Percentiles rank a stretch among this genome's conserved stretches.
phyloP scores from a whole-genome alignment of 92 coral and sea anemone genomes.

The Heliopora coerulea region DNA sequence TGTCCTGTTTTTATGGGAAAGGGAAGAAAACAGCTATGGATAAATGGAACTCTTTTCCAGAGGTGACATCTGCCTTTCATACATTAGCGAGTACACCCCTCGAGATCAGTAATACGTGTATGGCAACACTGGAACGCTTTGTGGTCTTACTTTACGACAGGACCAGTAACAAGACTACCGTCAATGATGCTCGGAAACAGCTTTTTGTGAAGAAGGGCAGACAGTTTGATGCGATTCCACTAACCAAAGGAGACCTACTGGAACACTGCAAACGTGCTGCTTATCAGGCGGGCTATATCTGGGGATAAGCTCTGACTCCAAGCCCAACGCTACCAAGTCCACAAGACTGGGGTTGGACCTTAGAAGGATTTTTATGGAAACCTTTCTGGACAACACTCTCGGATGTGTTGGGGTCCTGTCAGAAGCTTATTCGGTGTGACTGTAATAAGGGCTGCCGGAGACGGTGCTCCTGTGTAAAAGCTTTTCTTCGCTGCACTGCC shows the following conservation, averaged over 20 bases:
- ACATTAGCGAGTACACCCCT: constrained; percentile 22
- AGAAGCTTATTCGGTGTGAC: constrained; percentile 31
- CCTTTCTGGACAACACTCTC: constrained; percentile 25
- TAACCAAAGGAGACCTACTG: constrained; percentile 46
- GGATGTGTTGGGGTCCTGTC: constrained; percentile 1
- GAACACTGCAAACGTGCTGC: constrained; percentile 59
- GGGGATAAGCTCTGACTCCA: constrained; percentile 49
- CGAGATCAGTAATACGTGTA: not conserved
- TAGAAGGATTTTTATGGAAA: too few species aligned
- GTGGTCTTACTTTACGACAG: constrained; percentile 50
- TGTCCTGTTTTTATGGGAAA: constrained; percentile 51
- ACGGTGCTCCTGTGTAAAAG: constrained; percentile 37
- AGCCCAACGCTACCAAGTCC: constrained; percentile 46
- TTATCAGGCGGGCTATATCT: constrained; percentile 53
- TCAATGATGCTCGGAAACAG: constrained; percentile 43
- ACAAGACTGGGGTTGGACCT: constrained; percentile 52
- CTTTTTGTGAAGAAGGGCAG: constrained; percentile 33
- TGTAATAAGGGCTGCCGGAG: constrained; percentile 42
- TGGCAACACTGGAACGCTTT: constrained; percentile 38
- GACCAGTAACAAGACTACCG: constrained; percentile 26
- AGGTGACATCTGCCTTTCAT: constrained; percentile 43
- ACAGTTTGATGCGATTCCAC: constrained; percentile 44
- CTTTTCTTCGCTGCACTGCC: constrained; percentile 30
- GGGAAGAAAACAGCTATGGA: constrained; percentile 51
- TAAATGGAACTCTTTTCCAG: constrained; percentile 48